Evolutionary conservation across 2,113 vertebrate species (phyloP).

Genomic region (Brachirus orientalis): DNA sequence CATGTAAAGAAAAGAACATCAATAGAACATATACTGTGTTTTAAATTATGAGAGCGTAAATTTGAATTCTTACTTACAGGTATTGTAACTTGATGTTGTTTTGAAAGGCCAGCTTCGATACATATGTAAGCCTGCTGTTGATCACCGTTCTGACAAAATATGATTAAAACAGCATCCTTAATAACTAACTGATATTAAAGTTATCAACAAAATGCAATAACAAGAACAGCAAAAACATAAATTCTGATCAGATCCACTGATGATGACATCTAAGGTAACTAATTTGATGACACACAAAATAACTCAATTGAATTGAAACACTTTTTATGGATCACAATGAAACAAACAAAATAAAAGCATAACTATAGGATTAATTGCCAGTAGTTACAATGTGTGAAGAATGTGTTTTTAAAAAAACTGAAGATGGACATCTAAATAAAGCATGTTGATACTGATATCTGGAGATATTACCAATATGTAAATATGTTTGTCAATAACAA

Average conservation of each 20-base stretch:
- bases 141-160: slow-evolving; percentile 89
- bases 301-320: too few relatives aligned
- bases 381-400: too few relatives aligned
- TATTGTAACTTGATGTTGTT: slow-evolving; percentile 92
- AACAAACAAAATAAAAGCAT: too few relatives aligned
- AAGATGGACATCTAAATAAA: not conserved
- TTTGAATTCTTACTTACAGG: slow-evolving; percentile 86
- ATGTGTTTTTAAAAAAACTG: too few relatives aligned
- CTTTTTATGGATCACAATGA: too few relatives aligned
- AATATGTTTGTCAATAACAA: not conserved
- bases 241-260: not conserved
- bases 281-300: not conserved
- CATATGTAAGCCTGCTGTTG: slow-evolving; percentile 90
- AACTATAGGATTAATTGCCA: too few relatives aligned
- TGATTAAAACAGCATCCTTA: not conserved
- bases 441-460: not conserved
- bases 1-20: not conserved
- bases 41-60: not conserved
- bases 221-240: not conserved
- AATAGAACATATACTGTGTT: not conserved
- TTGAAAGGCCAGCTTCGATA: slow-evolving; percentile 91
- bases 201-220: not conserved
- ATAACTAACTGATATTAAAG: not conserved
- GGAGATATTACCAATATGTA: not conserved
- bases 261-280: not conserved